A percentile compares a stretch with the other conserved stretches of the same genome.
These are phyloP conservation scores for Saguinus midas DNA, from an alignment of 2,113 vertebrate genomes.

Conservation along the genomic window DNA sequence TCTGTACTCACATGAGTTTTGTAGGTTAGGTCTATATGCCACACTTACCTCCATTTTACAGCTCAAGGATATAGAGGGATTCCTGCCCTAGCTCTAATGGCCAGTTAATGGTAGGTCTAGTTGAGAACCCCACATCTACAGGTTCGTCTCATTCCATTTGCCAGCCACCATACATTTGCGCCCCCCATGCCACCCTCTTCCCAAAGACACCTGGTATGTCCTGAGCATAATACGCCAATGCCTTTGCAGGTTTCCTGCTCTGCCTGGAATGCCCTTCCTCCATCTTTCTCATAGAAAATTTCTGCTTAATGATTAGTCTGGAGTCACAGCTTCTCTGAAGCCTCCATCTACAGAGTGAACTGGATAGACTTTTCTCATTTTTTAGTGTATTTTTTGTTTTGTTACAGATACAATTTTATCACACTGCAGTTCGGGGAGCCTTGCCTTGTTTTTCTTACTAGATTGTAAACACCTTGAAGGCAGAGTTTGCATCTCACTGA, in stretches of 20 bases:
- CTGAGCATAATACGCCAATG: background rate
- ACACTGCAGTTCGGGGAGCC: background rate
- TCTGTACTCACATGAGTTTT: background rate
- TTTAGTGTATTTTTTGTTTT: background rate
- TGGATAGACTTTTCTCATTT: background rate
- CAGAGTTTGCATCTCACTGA: background rate
- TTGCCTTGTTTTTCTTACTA: background rate
- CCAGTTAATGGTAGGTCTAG: background rate
- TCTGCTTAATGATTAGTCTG: background rate
- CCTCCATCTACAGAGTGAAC: background rate
- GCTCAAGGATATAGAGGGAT: background rate
- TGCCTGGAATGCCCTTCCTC: background rate
- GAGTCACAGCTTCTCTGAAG: background rate
- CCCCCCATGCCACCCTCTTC: background rate
- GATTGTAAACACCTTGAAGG: background rate
- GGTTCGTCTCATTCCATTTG: background rate
- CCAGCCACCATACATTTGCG: background rate
- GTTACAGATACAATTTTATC: background rate
- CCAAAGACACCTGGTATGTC: background rate
- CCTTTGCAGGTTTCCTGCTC: background rate
- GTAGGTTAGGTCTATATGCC: background rate
- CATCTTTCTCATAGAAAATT: background rate
- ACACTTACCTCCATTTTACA: background rate
- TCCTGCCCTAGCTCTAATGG: background rate
- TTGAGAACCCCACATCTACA: background rate